These are phyloP conservation scores for Silurus lanzhouensis DNA, from an alignment of 2,797 vertebrate genomes.

Conservation along the genomic window DNA sequence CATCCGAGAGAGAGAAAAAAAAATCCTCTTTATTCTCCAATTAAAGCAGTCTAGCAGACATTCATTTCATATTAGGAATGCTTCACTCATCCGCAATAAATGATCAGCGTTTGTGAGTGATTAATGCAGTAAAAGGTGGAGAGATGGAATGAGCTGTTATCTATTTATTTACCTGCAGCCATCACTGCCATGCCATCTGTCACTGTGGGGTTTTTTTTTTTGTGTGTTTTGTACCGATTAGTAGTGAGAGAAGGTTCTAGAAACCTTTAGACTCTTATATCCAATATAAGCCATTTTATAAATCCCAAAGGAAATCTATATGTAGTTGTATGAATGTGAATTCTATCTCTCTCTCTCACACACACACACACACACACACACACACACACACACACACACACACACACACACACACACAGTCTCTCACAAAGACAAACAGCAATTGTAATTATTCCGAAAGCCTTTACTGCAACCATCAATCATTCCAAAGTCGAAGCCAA, in stretches of 20 bases:
- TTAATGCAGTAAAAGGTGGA: constrained; percentile 29
- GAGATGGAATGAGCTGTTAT: constrained; percentile 31
- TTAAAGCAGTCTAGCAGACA: constrained; percentile 20
- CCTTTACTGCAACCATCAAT: constrained; percentile 22
- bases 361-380: neutral
- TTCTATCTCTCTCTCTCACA: neutral
- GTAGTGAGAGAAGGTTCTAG: neutral
- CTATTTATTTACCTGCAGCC: constrained; percentile 45
- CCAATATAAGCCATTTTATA: neutral
- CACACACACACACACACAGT: neutral
- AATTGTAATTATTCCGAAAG: constrained; percentile 13
- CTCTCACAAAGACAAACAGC: neutral
- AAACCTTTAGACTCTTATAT: neutral
- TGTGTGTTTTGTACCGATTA: neutral
- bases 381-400: neutral
- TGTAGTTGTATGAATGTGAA: neutral
- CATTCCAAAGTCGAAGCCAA: constrained; percentile 6
- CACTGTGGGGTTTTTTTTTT: neutral
- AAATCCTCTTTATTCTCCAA: neutral
- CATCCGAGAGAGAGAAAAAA: neutral
- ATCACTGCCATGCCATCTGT: constrained; percentile 39
- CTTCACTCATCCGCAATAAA: constrained; percentile 11
- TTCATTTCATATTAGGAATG: neutral
- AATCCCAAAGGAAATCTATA: constrained; percentile 26
- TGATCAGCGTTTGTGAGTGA: constrained; percentile 30